Evolutionary conservation across 2,113 vertebrate species (phyloP), one percentile per base, ranked within the genome.

Genomic region (Actenoides hombroni): DNA sequence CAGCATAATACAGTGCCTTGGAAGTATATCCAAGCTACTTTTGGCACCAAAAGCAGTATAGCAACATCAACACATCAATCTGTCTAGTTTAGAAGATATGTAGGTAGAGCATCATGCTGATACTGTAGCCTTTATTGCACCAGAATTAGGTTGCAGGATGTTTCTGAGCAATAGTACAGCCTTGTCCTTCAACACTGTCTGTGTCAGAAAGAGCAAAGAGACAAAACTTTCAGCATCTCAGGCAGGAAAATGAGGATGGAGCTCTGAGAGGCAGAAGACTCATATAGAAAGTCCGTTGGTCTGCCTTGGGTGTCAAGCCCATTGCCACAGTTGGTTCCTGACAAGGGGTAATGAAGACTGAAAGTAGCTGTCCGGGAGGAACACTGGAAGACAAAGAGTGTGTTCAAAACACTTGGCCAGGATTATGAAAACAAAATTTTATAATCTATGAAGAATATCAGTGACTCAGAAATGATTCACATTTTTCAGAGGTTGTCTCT

Each of bases 101-200:
- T 63, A 54, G 19, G 31, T 5, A 0, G 37, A 86, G 16, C 24
- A 61, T 31, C 64, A 59, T 0, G 0, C 16, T 26, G 28, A 24
- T 81, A 28, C 12, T 51, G 26, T 33, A 57, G 31, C 40, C 6
- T 67, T 77, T 53, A 44, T 28, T 37, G 37, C 21, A 68, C 9
- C 26, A 75, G 19, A 64, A 46, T 51, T 37, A 56, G 8, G 15
- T 13, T 64, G 42, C 51, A 82, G 61, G 16, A 3, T 46, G 79
- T 49, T 75, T 84, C 69, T 89, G 37, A 86, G 37, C 24, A 77
- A 9, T 33, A 35, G 19, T 29, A 24, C 20, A 84, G 48, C 2
- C 5, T 63, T 70, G n/a, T 77, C 10, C 73, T 95, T 92, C 18
- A 7, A 75, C 13, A 71, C 0, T 14, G 11, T 70, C 0, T 14